Evolutionary conservation across 2,113 vertebrate species (phyloP).

Genomic region (Orthonyx spaldingii): DNA sequence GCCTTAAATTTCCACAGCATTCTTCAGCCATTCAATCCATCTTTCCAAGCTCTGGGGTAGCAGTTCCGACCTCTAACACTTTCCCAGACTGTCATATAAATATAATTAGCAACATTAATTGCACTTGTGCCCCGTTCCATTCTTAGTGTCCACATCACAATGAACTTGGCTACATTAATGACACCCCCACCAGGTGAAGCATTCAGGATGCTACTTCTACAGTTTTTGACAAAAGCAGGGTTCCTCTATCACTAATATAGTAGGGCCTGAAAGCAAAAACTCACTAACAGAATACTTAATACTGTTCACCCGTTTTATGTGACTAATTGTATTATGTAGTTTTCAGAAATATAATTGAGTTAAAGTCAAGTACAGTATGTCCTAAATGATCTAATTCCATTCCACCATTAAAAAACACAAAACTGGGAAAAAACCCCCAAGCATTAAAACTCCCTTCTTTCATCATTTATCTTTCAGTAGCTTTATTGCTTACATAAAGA

Average conservation of each 20-base stretch:
- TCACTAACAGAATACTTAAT: too few relatives aligned
- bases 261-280: too few relatives aligned
- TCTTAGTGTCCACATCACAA: background rate
- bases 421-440: background rate
- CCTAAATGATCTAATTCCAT: background rate
- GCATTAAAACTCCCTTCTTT: background rate
- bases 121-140: background rate
- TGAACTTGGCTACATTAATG: background rate
- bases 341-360: background rate
- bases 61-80: background rate
- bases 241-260: too few relatives aligned
- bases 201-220: background rate
- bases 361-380: background rate
- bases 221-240: too few relatives aligned
- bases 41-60: background rate
- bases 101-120: background rate
- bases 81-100: background rate
- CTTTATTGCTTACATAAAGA: background rate
- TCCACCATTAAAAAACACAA: background rate
- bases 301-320: background rate
- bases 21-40: background rate
- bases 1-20: background rate
- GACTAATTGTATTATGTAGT: background rate
- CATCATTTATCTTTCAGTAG: background rate
- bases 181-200: background rate